Evolutionary conservation across 2,113 vertebrate species (phyloP), one percentile per base, ranked within the genome.

Genomic region (Clarias batrachus): DNA sequence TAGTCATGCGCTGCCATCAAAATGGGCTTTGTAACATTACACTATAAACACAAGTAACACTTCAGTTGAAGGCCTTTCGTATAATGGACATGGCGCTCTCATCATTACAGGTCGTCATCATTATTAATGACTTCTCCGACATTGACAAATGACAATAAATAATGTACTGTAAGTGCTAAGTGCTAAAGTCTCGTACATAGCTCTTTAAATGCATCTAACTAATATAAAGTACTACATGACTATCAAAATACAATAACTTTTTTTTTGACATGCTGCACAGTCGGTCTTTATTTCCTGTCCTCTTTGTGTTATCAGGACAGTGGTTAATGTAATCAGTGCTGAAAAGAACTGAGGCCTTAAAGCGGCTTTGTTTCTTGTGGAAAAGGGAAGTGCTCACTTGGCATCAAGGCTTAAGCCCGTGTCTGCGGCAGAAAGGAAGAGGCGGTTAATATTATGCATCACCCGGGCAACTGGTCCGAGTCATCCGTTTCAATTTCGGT

Each of bases 401-500:
- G 68, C 74, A 65, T 79, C 37, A 9, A 13, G 57, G 83, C 84
- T 85, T 66, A 89, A 86, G 52, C 65, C 82, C 9, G 57, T 68
- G 76, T 52, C 48, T 60, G 52, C 60, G 37, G 65, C 19, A 76
- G 82, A 82, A 81, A 83, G 81, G 79, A 86, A 79, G 81, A 82
- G 82, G 82, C n/a, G 76, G 30, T 71, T 87, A 86, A 91, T 88
- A 83, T 79, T 91, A 84, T 90, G 85, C 71, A 81, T 90, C 89
- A 87, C 91, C 89, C 62, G 23, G 89, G 90, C 90, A 92, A 92
- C 90, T 59, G 74, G 90, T 88, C 87, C 85, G 74, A 91, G 81
- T 90, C 90, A 90, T 89, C 89, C 74, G 88, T 90, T 91, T 90
- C 86, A 89, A 88, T 91, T 91, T 88, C 71, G 54, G 81, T 74